Percentiles rank a stretch among this genome's conserved stretches.
phyloP scores from a whole-genome alignment of 2,888 invertebrate genomes.

The Seladonia tumulorum region DNA sequence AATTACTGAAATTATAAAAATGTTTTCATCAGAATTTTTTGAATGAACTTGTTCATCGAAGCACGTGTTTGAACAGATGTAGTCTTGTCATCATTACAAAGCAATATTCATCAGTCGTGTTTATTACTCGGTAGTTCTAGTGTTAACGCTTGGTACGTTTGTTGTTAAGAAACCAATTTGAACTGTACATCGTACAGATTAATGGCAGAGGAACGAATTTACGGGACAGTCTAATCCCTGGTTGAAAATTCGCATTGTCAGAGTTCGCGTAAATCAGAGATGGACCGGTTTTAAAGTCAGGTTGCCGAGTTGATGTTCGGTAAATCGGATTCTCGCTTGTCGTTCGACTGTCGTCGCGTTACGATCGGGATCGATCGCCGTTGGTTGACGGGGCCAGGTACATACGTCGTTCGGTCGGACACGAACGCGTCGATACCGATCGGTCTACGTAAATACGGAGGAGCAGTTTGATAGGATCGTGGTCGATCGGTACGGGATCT shows the following conservation, averaged over 20 bases:
- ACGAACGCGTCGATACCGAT: conserved; percentile 42
- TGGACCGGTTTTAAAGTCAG: not conserved
- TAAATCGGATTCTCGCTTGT: conserved; percentile 31
- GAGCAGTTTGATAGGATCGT: conserved; percentile 24
- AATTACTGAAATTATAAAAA: too few species aligned
- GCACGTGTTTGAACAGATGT: too few species aligned
- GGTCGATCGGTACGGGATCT: conserved; percentile 48
- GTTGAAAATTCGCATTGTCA: not conserved
- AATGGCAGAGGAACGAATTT: too few species aligned
- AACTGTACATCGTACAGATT: too few species aligned
- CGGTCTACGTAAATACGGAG: conserved; percentile 61
- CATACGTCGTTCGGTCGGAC: conserved; percentile 40
- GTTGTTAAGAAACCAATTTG: too few species aligned
- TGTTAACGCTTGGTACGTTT: too few species aligned
- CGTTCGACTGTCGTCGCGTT: conserved; percentile 24
- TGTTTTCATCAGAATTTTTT: too few species aligned
- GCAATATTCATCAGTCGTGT: too few species aligned
- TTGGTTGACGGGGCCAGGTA: conserved; percentile 24
- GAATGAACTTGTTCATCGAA: too few species aligned
- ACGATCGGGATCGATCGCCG: conserved; percentile 8
- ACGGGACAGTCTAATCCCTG: too few species aligned
- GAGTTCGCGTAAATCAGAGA: not conserved
- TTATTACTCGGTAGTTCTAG: too few species aligned
- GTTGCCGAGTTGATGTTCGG: not conserved
- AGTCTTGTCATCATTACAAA: too few species aligned